These are phyloP conservation scores for Barypeithes pellucidus DNA, from an alignment of 2,888 invertebrate species.

Conservation along the genomic window DNA sequence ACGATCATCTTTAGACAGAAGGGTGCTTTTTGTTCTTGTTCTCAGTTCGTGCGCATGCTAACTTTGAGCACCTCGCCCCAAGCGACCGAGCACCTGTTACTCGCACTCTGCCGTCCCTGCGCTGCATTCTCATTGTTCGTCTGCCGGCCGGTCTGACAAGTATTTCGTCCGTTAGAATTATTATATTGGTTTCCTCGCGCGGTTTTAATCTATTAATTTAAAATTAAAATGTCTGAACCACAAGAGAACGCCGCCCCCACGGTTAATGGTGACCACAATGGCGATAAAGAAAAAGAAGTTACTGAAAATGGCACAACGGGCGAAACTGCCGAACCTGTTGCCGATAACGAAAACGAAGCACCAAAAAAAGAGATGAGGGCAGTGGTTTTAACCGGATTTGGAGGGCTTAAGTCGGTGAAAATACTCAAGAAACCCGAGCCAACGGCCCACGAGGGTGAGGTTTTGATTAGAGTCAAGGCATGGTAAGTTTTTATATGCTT, in stretches of 20 bases:
- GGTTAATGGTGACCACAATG: conserved; percentile 58
- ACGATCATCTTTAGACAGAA: conserved; percentile 31
- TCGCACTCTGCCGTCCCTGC: conserved; percentile 35
- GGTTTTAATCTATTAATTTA: conserved; percentile 32
- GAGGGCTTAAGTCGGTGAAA: conserved; percentile 89
- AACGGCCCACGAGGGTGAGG: conserved; percentile 80
- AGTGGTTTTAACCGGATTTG: conserved; percentile 88
- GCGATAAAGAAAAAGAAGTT: conserved; percentile 62
- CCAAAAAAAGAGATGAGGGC: conserved; percentile 89
- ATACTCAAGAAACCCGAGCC: conserved; percentile 87
- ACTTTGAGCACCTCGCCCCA: conserved; percentile 63
- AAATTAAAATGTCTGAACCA: conserved; percentile 60
- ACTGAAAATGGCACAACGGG: conserved; percentile 71
- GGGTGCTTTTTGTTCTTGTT: conserved; percentile 60
- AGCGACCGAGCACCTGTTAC: conserved; percentile 64
- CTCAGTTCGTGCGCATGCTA: conserved; percentile 62
- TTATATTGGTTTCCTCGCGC: conserved; percentile 26
- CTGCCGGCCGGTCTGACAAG: conserved; percentile 52
- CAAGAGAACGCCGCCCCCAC: conserved; percentile 56
- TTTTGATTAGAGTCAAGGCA: conserved; percentile 87
- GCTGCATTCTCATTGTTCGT: conserved; percentile 62
- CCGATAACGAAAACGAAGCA: conserved; percentile 69
- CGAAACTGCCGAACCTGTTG: conserved; percentile 65
- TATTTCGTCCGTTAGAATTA: conserved; percentile 41
- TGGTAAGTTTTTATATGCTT: conserved; percentile 78